phyloP scores from a whole-genome alignment of 1,140 invertebrate genomes.

The Dendroctonus ponderosae region DNA sequence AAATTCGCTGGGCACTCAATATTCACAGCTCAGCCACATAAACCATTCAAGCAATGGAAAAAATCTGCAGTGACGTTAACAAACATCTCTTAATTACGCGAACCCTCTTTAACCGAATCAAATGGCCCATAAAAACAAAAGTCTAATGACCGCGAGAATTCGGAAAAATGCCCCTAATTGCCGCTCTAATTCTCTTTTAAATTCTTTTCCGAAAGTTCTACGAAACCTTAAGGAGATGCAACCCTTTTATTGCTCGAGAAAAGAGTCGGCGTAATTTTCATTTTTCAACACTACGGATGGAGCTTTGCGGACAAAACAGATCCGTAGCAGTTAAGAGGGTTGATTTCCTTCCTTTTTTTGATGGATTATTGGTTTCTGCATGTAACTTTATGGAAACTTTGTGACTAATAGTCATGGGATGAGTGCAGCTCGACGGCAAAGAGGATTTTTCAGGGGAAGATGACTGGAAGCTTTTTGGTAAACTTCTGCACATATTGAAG shows the following conservation, averaged over 20 bases:
- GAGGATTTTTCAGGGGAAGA: no score
- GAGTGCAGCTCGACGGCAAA: no score
- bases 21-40: no score
- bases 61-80: background rate
- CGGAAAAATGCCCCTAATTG: constrained; percentile 33
- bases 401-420: no score
- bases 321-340: no score
- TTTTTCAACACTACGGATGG: constrained; percentile 23
- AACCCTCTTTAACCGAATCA: constrained; percentile 11
- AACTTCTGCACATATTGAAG: no score
- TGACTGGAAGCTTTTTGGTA: no score
- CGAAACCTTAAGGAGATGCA: constrained; percentile 24
- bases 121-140: constrained; percentile 32
- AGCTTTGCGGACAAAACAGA: background rate
- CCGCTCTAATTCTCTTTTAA: constrained; percentile 23
- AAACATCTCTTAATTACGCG: constrained; percentile 12
- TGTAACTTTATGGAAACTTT: no score
- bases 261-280: constrained; percentile 14
- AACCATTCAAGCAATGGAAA: no score
- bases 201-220: constrained; percentile 22
- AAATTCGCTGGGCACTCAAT: no score
- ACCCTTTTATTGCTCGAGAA: constrained; percentile 11
- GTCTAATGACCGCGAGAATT: constrained; percentile 33
- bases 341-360: no score
- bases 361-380: no score